Evolutionary conservation across 2,888 invertebrate species (phyloP), one percentile per base, ranked within the genome.

Genomic region (Scrobipalpa costella): DNA sequence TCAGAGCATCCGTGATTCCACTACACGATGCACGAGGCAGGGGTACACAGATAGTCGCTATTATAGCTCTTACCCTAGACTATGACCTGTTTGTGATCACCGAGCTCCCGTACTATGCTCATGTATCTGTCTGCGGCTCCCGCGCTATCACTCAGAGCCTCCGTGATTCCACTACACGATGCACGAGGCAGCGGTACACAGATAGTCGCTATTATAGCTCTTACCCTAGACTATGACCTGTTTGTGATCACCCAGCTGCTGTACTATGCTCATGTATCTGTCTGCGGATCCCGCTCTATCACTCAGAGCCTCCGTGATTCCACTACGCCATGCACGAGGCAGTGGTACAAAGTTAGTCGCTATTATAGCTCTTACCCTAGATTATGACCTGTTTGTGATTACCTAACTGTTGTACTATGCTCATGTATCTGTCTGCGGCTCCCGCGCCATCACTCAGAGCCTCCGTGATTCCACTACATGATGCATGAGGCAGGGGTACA

Each of bases 101-200:
- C 34, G n/a, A 34, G 34, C 33, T 55, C 33, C 55, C 34, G 34
- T 34, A 5, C 8, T 21, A 55, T 33, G 33, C 8, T 8, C 33
- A 52, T 17, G 17, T 55, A 34, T 55, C 55, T 34, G 55, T 55
- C 55, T 44, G 55, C 62, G 40, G 33, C 52, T 33, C 7, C 38
- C 44, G 15, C 13, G 13, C 52, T 19, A 33, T 17, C 50, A n/a
- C 36, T 52, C 50, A 40, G 40, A 59, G 27, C 40, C 19, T 44
- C 47, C n/a, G 33, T 27, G 21, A 62, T 47, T 44, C 38, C 21
- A 38, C 40, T 38, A 58, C 40, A 58, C 17, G 40, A 58, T 55
- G 55, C 44, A n/a, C n/a, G 44, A 44, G n/a, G 44, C 44, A 5
- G 44, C n/a, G 15, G n/a, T 15, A 44, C 44, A 15, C 15, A 6